Conservation (phyloP, 2,113 vertebrate species). For the Micromys minutus region DNA sequence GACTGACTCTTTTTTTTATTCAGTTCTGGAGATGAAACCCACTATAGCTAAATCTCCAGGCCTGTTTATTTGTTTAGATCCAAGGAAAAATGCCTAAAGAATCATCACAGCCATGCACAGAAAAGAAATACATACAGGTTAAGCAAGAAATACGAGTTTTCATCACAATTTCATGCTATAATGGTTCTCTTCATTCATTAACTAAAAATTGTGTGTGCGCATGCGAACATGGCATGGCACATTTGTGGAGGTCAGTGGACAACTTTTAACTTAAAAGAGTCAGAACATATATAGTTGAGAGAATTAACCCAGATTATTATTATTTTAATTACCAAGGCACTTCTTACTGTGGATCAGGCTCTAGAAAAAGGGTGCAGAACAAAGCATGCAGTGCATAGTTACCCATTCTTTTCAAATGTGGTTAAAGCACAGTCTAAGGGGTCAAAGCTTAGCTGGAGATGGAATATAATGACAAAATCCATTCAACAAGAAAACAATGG, state of each 20-base stretch:
- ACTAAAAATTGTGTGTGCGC: neutral
- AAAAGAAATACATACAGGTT: neutral
- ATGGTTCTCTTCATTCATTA: constrained; percentile 24
- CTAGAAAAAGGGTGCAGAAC: neutral
- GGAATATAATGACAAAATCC: neutral
- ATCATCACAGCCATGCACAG: neutral
- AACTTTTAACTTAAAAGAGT: neutral
- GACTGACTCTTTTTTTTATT: neutral
- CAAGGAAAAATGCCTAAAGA: constrained; percentile 30
- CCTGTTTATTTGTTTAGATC: neutral
- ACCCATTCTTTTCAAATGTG: neutral
- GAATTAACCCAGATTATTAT: neutral
- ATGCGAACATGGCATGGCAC: neutral
- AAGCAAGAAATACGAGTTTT: neutral
- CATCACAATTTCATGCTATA: constrained; percentile 8
- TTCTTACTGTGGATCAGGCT: neutral
- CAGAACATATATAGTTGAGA: constrained; percentile 18
- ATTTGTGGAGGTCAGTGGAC: neutral
- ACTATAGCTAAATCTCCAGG: neutral
- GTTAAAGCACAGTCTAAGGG: neutral
- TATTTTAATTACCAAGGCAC: neutral
- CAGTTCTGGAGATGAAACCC: neutral
- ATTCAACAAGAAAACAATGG: neutral
- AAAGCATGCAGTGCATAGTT: neutral
- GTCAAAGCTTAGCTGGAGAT: neutral